Conservation (phyloP, 2,888 invertebrate species). For the Megaustenia siamemsis region DNA sequence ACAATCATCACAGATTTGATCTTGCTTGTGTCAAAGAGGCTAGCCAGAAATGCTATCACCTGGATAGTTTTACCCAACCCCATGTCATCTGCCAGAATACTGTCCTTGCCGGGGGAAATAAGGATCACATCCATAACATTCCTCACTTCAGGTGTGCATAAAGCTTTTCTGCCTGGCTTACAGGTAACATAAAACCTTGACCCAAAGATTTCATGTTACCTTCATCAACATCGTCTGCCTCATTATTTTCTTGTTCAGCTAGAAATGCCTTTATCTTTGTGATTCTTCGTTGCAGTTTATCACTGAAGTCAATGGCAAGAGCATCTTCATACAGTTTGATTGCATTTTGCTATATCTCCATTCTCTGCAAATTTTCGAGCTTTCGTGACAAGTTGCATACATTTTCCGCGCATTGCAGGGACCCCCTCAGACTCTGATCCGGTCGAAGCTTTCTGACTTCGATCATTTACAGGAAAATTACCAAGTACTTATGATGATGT, state of each 20-base stretch:
- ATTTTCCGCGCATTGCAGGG: constrained; percentile 42
- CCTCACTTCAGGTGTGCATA: constrained; percentile 80
- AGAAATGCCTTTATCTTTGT: constrained; percentile 70
- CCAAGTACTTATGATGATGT: too few species aligned
- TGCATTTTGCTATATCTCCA: constrained; percentile 69
- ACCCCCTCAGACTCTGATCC: constrained; percentile 12
- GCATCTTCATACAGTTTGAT: constrained; percentile 72
- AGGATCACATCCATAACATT: constrained; percentile 79
- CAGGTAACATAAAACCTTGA: constrained; percentile 75
- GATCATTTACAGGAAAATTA: too few species aligned
- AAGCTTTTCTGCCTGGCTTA: constrained; percentile 74
- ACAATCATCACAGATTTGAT: constrained; percentile 79
- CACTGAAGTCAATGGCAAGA: constrained; percentile 67
- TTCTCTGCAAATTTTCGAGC: constrained; percentile 69
- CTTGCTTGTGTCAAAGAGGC: constrained; percentile 79
- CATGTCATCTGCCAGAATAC: constrained; percentile 81
- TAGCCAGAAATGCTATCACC: constrained; percentile 80
- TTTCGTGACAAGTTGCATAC: constrained; percentile 67
- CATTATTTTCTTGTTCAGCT: constrained; percentile 29
- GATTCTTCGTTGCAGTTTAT: constrained; percentile 73
- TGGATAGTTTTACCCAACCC: constrained; percentile 81
- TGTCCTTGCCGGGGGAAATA: constrained; percentile 79
- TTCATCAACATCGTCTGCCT: constrained; percentile 62
- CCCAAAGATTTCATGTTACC: constrained; percentile 77
- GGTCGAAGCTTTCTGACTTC: neutral